These are phyloP conservation scores for Bolinopsis microptera DNA, from an alignment of 37 sponge, comb jelly and placozoan species.

Conservation along the genomic window DNA sequence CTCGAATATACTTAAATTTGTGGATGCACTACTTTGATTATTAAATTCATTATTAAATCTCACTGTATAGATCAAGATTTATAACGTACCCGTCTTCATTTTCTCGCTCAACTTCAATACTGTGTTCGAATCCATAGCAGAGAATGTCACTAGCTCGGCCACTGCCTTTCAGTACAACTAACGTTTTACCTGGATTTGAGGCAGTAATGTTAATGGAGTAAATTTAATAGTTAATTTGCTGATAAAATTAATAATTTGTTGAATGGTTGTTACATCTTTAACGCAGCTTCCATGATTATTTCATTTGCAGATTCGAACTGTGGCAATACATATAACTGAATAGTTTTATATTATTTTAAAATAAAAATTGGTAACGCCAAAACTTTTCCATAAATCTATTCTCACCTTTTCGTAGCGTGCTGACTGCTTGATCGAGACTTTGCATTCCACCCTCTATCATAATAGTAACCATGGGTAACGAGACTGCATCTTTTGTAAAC, in stretches of 20 bases:
- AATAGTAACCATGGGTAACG: slow-evolving; percentile 59
- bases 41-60: background rate
- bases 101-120: slow-evolving; percentile 27
- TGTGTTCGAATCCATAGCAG: slow-evolving; percentile 57
- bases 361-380: too few relatives aligned
- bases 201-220: too few relatives aligned
- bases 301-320: too few relatives aligned
- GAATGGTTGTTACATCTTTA: background rate
- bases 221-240: background rate
- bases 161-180: slow-evolving; percentile 47
- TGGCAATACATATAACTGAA: too few relatives aligned
- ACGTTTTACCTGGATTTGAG: slow-evolving; percentile 34
- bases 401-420: slow-evolving; percentile 52
- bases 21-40: background rate
- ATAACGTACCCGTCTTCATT: slow-evolving; percentile 61
- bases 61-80: too few relatives aligned
- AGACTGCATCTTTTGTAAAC: slow-evolving; percentile 60
- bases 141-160: slow-evolving; percentile 59
- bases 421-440: slow-evolving; percentile 53
- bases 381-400: too few relatives aligned
- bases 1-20: background rate
- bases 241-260: background rate
- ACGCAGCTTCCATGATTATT: too few relatives aligned
- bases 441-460: slow-evolving; percentile 64
- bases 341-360: too few relatives aligned